A percentile compares a stretch with the other conserved stretches of the same genome.
phyloP scores from a whole-genome alignment of 2,797 vertebrate genomes.

The Brotula barbata region DNA sequence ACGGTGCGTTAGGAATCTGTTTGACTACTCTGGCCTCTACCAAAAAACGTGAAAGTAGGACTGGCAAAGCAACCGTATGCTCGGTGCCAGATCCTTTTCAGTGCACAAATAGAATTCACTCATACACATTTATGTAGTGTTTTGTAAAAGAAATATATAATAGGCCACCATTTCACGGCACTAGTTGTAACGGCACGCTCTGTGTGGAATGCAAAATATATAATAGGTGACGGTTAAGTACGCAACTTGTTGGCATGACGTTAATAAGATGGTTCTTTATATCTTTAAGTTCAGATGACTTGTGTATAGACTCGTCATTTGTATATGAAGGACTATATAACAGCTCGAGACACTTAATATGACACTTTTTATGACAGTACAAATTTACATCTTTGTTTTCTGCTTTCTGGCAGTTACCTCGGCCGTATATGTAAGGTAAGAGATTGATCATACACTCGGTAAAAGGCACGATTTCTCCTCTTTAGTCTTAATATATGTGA shows the following conservation, averaged over 20 bases:
- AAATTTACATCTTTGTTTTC: constrained; percentile 29
- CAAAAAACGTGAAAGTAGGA: constrained; percentile 66
- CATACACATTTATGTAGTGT: constrained; percentile 22
- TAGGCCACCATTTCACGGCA: too few relatives aligned
- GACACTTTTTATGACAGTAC: constrained; percentile 33
- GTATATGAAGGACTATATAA: constrained; percentile 10
- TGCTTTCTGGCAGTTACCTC: constrained; percentile 14
- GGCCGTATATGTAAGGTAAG: constrained; percentile 13
- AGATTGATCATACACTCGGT: constrained; percentile 36
- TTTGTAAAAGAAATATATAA: neutral
- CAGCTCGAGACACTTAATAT: constrained; percentile 26
- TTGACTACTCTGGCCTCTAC: constrained; percentile 65
- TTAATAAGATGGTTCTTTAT: constrained; percentile 28
- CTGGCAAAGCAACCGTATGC: constrained; percentile 67
- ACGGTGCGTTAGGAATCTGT: constrained; percentile 63
- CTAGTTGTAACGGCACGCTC: constrained; percentile 20
- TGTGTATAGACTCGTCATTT: constrained; percentile 12
- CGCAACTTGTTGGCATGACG: neutral
- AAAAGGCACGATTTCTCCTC: constrained; percentile 54
- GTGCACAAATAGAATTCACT: constrained; percentile 29
- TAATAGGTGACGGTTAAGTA: neutral
- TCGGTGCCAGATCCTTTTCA: constrained; percentile 57
- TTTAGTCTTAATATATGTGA: constrained; percentile 52
- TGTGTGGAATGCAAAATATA: constrained; percentile 8
- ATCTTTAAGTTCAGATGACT: constrained; percentile 29